Base-by-base conservation (phyloP, 2,797 vertebrate genomes). In the Acrocephalus scirpaceus region DNA sequence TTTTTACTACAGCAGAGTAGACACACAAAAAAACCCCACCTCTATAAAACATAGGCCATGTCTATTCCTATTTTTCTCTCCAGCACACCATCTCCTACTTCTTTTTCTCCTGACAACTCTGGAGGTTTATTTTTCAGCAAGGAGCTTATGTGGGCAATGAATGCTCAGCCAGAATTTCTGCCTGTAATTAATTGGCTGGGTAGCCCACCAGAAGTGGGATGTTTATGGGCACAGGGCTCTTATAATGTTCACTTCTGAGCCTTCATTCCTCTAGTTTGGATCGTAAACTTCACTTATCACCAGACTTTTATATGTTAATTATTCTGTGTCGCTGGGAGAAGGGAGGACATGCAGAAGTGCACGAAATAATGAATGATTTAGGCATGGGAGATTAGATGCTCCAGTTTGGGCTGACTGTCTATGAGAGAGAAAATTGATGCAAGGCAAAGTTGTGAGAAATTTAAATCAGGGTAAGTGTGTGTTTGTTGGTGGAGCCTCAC, bases 161-260 rank as follows among this genome's bases (percentile, higher is more conserved):
- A 81, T 89, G 86, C 84, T 96, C 93, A 78, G 93, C 81, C 91
- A 91, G 93, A 75, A 64, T 95, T 94, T 95, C 95, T 95, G 92
- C 27, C 5, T 96, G 88, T 86, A 82, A 95, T 97, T 97, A 97
- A 95, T 95, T 95, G 95, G 91, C 90, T 82, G 83, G 93, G 92
- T 84, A 96, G 90, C 89, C 93, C 94, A 95, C 95, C 96, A 97
- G 95, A 97, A 97, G 96, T 96, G 96, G 97, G 93, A 97, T 86
- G 69, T 97, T 97, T 97, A 97, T 94, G 91, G 95, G 96, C 95
- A 95, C 95, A 97, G 92, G 92, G 95, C 95, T 96, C 97, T 97
- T 97, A 96, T 97, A 97, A 97, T 9, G 60, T 94, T 96, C 88
- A 92, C 96, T 97, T 97, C 95, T 96, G 96, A 97, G 95, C 96